These are phyloP conservation scores for Aphelinus atriplicis DNA, from an alignment of 1,140 invertebrate genomes.

Conservation along the genomic window DNA sequence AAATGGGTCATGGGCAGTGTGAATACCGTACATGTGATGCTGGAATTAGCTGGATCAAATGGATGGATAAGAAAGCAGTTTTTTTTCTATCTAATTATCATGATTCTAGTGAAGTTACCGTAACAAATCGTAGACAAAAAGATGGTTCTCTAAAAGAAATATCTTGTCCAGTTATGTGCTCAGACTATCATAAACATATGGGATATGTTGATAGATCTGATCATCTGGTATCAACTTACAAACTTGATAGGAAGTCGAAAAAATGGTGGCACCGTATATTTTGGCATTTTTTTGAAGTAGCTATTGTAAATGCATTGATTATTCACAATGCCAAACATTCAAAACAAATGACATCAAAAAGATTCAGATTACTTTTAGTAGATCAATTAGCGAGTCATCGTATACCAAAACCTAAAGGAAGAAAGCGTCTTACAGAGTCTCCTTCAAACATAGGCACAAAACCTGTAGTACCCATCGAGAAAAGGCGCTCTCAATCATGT, in stretches of 20 bases:
- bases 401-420: constrained; percentile 18
- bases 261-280: constrained; percentile 38
- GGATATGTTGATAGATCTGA: constrained; percentile 57
- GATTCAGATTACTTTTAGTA: constrained; percentile 36
- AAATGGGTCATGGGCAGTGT: constrained; percentile 33
- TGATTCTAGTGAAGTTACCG: constrained; percentile 43
- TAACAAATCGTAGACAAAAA: constrained; percentile 49
- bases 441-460: too few relatives aligned
- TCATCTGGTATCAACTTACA: constrained; percentile 52
- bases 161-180: constrained; percentile 50
- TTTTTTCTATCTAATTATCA: constrained; percentile 51
- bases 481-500: too few relatives aligned
- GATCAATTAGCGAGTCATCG: constrained; percentile 23
- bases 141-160: constrained; percentile 39
- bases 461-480: too few relatives aligned
- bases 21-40: constrained; percentile 30
- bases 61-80: constrained; percentile 51
- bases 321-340: constrained; percentile 32
- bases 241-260: constrained; percentile 53
- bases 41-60: constrained; percentile 40
- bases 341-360: constrained; percentile 29
- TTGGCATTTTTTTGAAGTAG: constrained; percentile 38
- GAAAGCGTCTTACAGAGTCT: too few relatives aligned
- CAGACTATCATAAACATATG: constrained; percentile 59
- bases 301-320: constrained; percentile 38